Evolutionary conservation across 2,888 invertebrate species (phyloP), one percentile per base, ranked within the genome.

Genomic region (Mactromeris polynyma): DNA sequence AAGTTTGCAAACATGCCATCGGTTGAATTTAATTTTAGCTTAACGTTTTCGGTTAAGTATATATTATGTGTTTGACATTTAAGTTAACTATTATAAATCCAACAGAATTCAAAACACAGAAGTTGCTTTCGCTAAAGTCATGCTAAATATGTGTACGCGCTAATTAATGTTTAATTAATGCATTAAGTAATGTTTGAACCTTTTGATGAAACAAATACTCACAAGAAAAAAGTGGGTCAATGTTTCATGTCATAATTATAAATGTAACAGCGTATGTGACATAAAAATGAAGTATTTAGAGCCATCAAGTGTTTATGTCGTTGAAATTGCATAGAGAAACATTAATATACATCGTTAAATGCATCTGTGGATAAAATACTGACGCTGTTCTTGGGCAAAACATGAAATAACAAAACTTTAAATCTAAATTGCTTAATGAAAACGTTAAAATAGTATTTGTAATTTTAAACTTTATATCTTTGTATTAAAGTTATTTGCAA

Each of bases 1-100:
- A 64, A 26, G 26, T 64, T 64, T 64, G 58, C 58, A 64, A 64
- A 64, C 58, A 64, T 64, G 58, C 58, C 58, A 64, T 26, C 58
- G 26, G n/a, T 64, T 64, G 58, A 26, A 64, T 26, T n/a, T 64
- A 64, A 26, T 64, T 26, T 51, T 51, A 51, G 51, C 19, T 17
- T 2, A 51, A 51, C 51, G 14, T 17, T 51, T 51, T n/a, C 58
- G 9, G 26, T 64, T 2, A 26, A 64, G 26, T 54, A 46, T 64
- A 64, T 26, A 26, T 64, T 64, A 64, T 9, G 26, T 26, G 58
- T 21, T 64, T 26, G n/a, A 4, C 26, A 9, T 26, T 26, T 2
- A 26, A 26, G 21, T 6, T n/a, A 64, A 26, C 0, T 26, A 64
- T 64, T 64, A 21, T 21, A n/a, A n/a, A 26, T n/a, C 26, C 26